Percentiles rank a stretch among this genome's conserved stretches.
phyloP scores from a whole-genome alignment of 2,888 invertebrate species.

The Orthosia cruda region DNA sequence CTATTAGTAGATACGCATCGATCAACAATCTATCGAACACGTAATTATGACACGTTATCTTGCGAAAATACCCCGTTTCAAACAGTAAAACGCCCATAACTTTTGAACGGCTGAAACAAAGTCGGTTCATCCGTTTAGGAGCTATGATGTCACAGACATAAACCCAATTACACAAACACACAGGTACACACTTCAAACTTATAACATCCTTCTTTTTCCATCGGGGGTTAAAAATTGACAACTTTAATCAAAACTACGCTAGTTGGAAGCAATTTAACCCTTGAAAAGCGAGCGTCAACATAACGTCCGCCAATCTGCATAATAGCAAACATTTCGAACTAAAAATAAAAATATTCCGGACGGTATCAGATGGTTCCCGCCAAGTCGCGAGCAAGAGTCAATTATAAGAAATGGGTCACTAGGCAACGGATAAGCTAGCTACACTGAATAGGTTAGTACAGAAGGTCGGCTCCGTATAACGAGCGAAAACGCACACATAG shows the following conservation, averaged over 20 bases:
- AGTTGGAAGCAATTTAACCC: not conserved
- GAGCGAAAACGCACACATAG: not conserved
- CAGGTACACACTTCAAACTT: too few relatives aligned
- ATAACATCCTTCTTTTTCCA: too few relatives aligned
- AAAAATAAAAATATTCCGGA: conserved; percentile 34
- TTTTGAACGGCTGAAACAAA: too few relatives aligned
- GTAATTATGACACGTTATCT: too few relatives aligned
- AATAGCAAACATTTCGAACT: conserved; percentile 17
- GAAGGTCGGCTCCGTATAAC: not conserved
- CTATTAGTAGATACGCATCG: too few relatives aligned
- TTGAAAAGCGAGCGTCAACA: conserved; percentile 3
- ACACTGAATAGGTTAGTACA: not conserved
- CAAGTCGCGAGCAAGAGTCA: conserved; percentile 59
- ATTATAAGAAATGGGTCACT: conserved; percentile 62
- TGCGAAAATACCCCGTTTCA: too few relatives aligned
- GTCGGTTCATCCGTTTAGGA: too few relatives aligned
- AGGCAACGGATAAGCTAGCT: conserved; percentile 49
- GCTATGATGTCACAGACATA: too few relatives aligned
- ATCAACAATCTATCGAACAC: too few relatives aligned
- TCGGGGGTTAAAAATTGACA: not conserved
- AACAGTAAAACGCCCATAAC: too few relatives aligned
- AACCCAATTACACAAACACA: too few relatives aligned
- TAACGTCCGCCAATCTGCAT: conserved; percentile 13
- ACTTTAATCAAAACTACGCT: not conserved
- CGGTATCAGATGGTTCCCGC: conserved; percentile 44